Percentiles rank a stretch among this genome's conserved stretches.
phyloP scores from a whole-genome alignment of 2,113 vertebrate genomes.

The Myotis davidii region DNA sequence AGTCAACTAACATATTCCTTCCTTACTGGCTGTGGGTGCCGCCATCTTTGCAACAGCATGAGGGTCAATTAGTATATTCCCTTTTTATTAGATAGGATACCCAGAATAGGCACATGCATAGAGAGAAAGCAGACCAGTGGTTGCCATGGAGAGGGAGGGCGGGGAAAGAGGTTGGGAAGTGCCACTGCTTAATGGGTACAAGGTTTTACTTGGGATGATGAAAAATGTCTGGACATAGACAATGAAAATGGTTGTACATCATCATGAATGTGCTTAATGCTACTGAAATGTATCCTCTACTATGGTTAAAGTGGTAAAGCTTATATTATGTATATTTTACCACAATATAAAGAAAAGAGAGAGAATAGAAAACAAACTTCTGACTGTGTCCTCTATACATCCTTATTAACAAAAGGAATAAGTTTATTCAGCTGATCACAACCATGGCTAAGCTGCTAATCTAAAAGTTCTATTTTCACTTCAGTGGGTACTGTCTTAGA shows the following conservation, averaged over 20 bases:
- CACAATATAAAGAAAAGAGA: neutral
- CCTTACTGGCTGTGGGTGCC: too few species aligned
- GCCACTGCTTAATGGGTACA: neutral
- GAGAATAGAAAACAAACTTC: neutral
- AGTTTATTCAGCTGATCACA: neutral
- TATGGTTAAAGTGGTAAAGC: neutral
- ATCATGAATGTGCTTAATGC: neutral
- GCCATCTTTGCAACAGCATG: too few species aligned
- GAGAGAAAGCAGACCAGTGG: neutral
- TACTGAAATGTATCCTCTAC: neutral
- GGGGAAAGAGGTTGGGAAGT: neutral
- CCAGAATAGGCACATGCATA: neutral
- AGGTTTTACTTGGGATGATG: neutral
- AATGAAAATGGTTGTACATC: neutral
- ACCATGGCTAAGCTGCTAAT: neutral
- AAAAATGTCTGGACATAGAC: neutral
- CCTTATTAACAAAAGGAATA: neutral
- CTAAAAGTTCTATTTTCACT: neutral
- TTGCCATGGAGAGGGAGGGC: neutral
- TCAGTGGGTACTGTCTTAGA: neutral
- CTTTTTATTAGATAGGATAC: too few species aligned
- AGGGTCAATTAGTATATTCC: too few species aligned
- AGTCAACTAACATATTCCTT: too few species aligned
- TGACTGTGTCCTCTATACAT: neutral
- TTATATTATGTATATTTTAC: neutral